Percentiles rank a stretch among this genome's conserved stretches.
Evolutionary conservation across 2,888 invertebrate genomes (phyloP).

Genomic region (Chydorus sphaericus): DNA sequence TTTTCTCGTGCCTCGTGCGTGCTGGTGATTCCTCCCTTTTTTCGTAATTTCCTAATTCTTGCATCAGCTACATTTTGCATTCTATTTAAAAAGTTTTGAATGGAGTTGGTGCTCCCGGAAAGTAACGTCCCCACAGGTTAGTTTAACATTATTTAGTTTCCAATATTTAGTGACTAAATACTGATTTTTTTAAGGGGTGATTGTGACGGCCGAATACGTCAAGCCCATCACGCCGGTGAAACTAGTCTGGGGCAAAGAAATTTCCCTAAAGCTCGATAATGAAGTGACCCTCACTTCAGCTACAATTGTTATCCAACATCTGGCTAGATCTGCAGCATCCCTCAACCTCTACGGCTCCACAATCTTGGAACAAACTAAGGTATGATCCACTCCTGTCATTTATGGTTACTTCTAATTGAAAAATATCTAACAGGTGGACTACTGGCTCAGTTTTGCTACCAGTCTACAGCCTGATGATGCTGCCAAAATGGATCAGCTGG

Average conservation of each 20-base stretch:
- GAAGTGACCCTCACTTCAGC: slow-evolving; percentile 44
- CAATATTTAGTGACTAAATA: too few species aligned
- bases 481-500: slow-evolving; percentile 22
- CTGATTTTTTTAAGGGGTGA: slow-evolving; percentile 54
- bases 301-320: slow-evolving; percentile 54
- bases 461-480: slow-evolving; percentile 37
- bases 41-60: too few species aligned
- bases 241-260: slow-evolving; percentile 47
- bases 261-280: slow-evolving; percentile 37
- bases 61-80: too few species aligned
- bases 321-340: slow-evolving; percentile 45
- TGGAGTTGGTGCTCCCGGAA: too few species aligned
- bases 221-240: slow-evolving; percentile 34
- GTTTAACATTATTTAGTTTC: too few species aligned
- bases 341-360: slow-evolving; percentile 41
- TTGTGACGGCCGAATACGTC: slow-evolving; percentile 46
- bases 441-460: slow-evolving; percentile 66
- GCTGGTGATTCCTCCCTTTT: too few species aligned
- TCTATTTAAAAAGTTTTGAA: too few species aligned
- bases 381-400: too few species aligned
- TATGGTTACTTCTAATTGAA: too few species aligned
- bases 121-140: too few species aligned
- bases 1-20: too few species aligned
- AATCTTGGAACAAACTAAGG: slow-evolving; percentile 52
- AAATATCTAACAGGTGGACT: slow-evolving; percentile 62